Evolutionary conservation across 2,888 invertebrate genomes (phyloP), one percentile per base, ranked within the genome.

Genomic region (Ochropacha duplaris): DNA sequence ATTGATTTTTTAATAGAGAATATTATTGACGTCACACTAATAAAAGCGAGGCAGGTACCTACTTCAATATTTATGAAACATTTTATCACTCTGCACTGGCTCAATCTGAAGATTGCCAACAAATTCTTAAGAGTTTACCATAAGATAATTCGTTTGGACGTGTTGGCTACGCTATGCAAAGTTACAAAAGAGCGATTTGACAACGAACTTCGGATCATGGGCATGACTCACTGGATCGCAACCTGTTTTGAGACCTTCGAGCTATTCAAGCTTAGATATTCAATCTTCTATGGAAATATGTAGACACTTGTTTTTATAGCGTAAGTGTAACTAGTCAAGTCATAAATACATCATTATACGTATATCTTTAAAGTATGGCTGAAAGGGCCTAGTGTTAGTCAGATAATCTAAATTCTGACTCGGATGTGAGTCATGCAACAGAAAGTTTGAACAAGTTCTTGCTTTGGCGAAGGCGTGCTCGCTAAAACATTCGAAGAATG

Each of bases 401-500:
- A 78, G 78, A 78, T 75, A 62, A 71, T 72, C 73, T 73, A 71
- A 73, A 76, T 68, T 76, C 77, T 83, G 87, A 87, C 76, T 88
- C 88, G 87, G 82, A 74, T 78, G 76, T 90, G 90, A 91, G 83
- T 91, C 90, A 90, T 74, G 72, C 76, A 79, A 84, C 84, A 86
- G 86, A 84, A 85, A 89, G 84, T 81, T 74, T 70, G 69, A 56
- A 65, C 69, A 60, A 64, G 66, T 52, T 49, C 31, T 57, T 67
- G 68, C 64, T 72, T 78, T 65, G 68, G 69, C 72, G 69, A 39
- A 39, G 59, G 72, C 71, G 76, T 74, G 81, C 83, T 79, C 78
- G 76, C 77, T 79, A 78, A 82, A 82, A 84, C 80, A 77, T 78
- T 76, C 76, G 69, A 86, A 81, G 88, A 89, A 90, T 90, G 83